Percentiles rank a stretch among this genome's conserved stretches.
Evolutionary conservation across 2,113 vertebrate species (phyloP).

Genomic region (Engraulis encrasicolus): DNA sequence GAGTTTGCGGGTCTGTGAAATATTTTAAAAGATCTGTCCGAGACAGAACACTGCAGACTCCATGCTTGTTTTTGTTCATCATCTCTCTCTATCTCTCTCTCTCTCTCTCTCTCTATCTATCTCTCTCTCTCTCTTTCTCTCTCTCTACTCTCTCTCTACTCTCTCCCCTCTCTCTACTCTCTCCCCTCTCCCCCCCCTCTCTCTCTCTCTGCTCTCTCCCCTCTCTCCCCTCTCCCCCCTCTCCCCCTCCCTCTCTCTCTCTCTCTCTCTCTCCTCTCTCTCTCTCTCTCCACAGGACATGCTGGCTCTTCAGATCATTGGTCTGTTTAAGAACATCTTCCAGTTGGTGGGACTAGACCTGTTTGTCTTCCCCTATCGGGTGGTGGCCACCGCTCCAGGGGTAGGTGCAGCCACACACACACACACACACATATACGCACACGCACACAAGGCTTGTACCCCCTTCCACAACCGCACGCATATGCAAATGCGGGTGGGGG

Average conservation of each 20-base stretch:
- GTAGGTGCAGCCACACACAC: conserved; percentile 69
- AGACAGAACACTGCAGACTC: too few species aligned
- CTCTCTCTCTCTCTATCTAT: too few species aligned
- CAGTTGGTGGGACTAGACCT: conserved; percentile 96
- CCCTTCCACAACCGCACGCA: background rate
- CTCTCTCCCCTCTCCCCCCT: background rate
- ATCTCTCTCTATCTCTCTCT: too few species aligned
- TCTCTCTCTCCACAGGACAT: conserved; percentile 82
- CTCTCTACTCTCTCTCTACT: too few species aligned
- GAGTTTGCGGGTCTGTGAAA: too few species aligned
- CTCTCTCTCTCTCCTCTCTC: conserved; percentile 24
- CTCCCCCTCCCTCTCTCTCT: background rate
- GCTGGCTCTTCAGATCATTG: conserved; percentile 98
- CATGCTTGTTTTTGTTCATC: too few species aligned
- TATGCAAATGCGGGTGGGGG: background rate
- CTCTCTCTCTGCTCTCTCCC: too few species aligned
- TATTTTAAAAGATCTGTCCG: too few species aligned
- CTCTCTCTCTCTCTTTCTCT: too few species aligned
- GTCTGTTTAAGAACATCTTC: conserved; percentile 98
- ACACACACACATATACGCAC: background rate
- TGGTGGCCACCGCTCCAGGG: conserved; percentile 96
- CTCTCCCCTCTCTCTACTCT: too few species aligned
- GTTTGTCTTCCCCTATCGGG: conserved; percentile 96
- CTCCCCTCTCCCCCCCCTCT: too few species aligned
- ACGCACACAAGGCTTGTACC: background rate